Evolutionary conservation across 2,888 invertebrate species (phyloP), one percentile per base, ranked within the genome.

Genomic region (Embidobia sp.): DNA sequence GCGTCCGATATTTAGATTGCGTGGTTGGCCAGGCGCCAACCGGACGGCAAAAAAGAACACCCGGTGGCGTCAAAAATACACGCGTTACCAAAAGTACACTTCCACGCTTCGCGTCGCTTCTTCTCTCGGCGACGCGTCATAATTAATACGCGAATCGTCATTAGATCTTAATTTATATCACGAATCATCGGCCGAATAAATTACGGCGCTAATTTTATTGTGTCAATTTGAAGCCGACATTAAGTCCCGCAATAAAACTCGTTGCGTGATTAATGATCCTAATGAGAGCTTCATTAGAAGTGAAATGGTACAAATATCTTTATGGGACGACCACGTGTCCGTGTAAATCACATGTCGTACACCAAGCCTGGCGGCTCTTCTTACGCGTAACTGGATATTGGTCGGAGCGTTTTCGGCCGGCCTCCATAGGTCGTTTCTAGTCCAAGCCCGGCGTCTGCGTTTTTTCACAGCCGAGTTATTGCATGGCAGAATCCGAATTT

Each of bases 61-160:
- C 22, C 27, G 44, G 5, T 18, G 8, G n/a, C 13, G 18, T 26
- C n/a, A 29, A 63, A 63, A 63, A 46, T 29, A 31, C 40, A 18
- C 26, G 13, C 37, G 51, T 29, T 19, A 40, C 63, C 64, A 13
- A 66, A 44, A 66, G 53, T 55, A 33, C 44, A 27, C 15, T 35
- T 67, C 29, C 67, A 48, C 57, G 42, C 48, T 48, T 75, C 73
- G 80, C 82, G 79, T 86, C 85, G 86, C 85, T 86, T 88, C 84
- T n/a, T n/a, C 86, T 10, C 7, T 6, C 40, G 86, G 84, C n/a
- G 15, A 15, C n/a, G 35, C 59, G 66, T 67, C 53, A 63, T 67
- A 67, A 75, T 69, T 51, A 63, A 57, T 19, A 57, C 51, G 46
- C 59, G 40, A 40, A 53, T 69, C 63, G 69, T 69, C 63, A 69